Base-by-base conservation (phyloP, 2,797 vertebrate genomes). In the Myiotriccus ornatus region DNA sequence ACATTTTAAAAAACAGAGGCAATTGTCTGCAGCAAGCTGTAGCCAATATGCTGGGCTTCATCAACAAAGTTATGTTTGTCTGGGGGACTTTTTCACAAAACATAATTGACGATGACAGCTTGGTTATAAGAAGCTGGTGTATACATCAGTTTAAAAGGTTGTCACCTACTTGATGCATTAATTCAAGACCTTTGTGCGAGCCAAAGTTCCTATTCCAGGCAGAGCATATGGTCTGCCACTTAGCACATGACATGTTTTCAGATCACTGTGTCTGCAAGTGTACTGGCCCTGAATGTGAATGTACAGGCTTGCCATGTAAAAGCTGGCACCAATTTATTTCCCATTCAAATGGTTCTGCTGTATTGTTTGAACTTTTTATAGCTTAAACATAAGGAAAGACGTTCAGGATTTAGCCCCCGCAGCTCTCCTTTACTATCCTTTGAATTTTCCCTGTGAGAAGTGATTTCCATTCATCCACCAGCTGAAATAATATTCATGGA, bases 131-230 rank as follows among this genome's bases (percentile, higher is more conserved):
- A 69, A 96, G 60, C 62, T 95, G 95, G 96, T 93, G 64, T 91
- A 92, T 94, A 85, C 91, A 96, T 97, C 93, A 94, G 85, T 90
- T 97, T 96, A 97, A 97, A 95, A 96, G 94, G 94, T 96, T 97
- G 96, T 97, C 97, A 96, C 73, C 93, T 94, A 74, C 88, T 94
- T 92, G 90, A 97, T 64, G 35, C 94, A 92, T 97, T 98, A 94
- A 98, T 98, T 97, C 95, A 84, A 89, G 85, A 90, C 87, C 86
- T 94, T 93, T 89, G 90, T 96, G 83, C 37, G 84, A 97, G 94
- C 87, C 59, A 70, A 94, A 95, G 88, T 94, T 97, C 80, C 87
- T 93, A 22, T 96, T 97, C 94, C 59, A 87, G 87, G 95, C 83
- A 84, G 87, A 97, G 95, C 94, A 95, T 97, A 95, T 92, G 93